These are phyloP conservation scores for Charaxes varanes DNA, from an alignment of 1,140 invertebrate species.

Conservation along the genomic window DNA sequence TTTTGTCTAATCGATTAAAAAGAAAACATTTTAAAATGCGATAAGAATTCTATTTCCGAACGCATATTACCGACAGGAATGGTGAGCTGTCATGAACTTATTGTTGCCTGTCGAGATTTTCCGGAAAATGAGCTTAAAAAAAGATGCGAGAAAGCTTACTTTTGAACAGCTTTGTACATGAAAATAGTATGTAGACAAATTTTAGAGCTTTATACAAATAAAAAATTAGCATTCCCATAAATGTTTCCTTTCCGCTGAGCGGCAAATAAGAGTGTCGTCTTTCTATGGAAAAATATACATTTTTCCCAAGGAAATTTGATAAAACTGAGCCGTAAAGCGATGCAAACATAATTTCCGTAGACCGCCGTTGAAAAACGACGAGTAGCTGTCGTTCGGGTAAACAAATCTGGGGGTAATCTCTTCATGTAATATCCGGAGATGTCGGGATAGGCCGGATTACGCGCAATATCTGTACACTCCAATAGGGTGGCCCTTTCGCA, in stretches of 20 bases:
- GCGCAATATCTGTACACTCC: slow-evolving; percentile 35
- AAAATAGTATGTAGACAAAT: no score
- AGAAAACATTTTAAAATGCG: slow-evolving; percentile 2
- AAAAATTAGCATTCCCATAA: no score
- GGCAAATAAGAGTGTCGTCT: no score
- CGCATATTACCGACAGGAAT: slow-evolving; percentile 10
- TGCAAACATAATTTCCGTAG: slow-evolving; percentile 53
- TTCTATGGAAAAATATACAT: background rate
- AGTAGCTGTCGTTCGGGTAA: slow-evolving; percentile 51
- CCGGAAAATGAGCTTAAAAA: slow-evolving; percentile 2
- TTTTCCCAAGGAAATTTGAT: slow-evolving; percentile 35
- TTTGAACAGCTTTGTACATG: no score
- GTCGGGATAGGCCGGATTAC: slow-evolving; percentile 43
- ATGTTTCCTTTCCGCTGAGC: no score
- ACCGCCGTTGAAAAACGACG: slow-evolving; percentile 45
- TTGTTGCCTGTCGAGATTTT: no score
- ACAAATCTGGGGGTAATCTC: slow-evolving; percentile 68
- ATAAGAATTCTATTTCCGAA: slow-evolving; percentile 10
- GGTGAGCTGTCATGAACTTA: slow-evolving; percentile 15
- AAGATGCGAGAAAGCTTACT: no score
- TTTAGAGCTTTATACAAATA: no score
- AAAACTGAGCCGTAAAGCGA: slow-evolving; percentile 30
- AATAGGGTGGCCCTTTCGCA: slow-evolving; percentile 25
- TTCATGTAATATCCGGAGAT: slow-evolving; percentile 59
- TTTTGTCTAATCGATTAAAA: no score